Percentiles rank a stretch among this genome's conserved stretches.
These are phyloP conservation scores for Laticauda laticaudata DNA, from an alignment of 2,113 vertebrate genomes.

Conservation along the genomic window DNA sequence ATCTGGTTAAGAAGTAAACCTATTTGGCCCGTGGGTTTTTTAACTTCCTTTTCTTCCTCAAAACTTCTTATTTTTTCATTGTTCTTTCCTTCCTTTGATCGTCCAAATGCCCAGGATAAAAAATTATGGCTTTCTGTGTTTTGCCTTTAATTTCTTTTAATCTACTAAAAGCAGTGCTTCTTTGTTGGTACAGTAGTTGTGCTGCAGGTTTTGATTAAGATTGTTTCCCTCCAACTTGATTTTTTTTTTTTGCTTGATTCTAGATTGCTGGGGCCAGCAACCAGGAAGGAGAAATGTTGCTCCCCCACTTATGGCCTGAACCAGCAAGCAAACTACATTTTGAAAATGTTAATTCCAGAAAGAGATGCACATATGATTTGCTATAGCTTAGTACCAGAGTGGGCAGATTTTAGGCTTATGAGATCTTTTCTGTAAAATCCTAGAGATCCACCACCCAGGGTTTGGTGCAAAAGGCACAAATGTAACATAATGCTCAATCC, in stretches of 20 bases:
- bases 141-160: neutral
- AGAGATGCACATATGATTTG: neutral
- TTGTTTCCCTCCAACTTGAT: neutral
- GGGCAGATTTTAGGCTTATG: neutral
- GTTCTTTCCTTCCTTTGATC: neutral
- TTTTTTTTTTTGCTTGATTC: neutral
- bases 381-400: neutral
- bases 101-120: neutral
- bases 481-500: neutral
- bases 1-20: neutral
- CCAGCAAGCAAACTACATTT: neutral
- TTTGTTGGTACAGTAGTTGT: neutral
- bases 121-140: neutral
- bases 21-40: neutral
- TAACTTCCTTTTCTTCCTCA: neutral
- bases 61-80: neutral
- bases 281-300: neutral
- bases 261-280: neutral
- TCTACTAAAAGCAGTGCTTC: neutral
- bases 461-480: neutral
- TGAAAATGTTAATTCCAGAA: neutral
- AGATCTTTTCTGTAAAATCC: neutral
- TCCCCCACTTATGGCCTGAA: neutral
- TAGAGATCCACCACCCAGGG: neutral
- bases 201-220: neutral